Conservation (phyloP, 2,888 invertebrate species). For the Laspeyria flexula region DNA sequence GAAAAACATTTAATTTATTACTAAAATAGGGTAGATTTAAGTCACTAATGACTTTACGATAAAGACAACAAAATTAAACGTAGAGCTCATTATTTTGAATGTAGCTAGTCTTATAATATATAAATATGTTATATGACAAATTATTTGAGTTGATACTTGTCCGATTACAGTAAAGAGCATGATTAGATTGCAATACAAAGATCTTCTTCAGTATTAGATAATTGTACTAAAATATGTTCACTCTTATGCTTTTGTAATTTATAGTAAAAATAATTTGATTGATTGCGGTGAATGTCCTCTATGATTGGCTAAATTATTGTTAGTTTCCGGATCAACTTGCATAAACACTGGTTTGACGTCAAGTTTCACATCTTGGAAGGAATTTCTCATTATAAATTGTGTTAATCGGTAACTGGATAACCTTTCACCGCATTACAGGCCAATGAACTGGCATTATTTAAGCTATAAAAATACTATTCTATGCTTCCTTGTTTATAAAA, state of each 20-base stretch:
- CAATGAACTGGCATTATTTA: slow-evolving; percentile 56
- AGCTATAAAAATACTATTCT: slow-evolving; percentile 60
- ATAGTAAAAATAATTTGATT: background rate
- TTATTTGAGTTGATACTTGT: no score
- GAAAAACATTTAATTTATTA: no score
- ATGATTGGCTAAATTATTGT: background rate
- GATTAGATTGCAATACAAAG: slow-evolving; percentile 2
- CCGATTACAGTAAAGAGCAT: slow-evolving; percentile 3
- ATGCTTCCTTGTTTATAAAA: slow-evolving; percentile 55
- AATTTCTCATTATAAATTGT: slow-evolving; percentile 54
- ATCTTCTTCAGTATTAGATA: background rate
- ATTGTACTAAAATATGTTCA: no score
- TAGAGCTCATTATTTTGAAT: no score
- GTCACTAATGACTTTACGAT: no score
- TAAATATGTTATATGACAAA: no score
- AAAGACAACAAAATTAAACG: no score
- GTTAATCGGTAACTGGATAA: slow-evolving; percentile 67
- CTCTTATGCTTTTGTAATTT: no score
- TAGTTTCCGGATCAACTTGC: slow-evolving; percentile 4
- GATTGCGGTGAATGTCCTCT: background rate
- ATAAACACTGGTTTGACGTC: slow-evolving; percentile 48
- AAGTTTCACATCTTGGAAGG: slow-evolving; percentile 37
- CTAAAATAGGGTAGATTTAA: no score
- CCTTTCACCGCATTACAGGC: slow-evolving; percentile 61
- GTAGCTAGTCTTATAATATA: no score